These are phyloP conservation scores for Sarcophaga variegata DNA, from an alignment of 2,888 invertebrate species.

Conservation along the genomic window DNA sequence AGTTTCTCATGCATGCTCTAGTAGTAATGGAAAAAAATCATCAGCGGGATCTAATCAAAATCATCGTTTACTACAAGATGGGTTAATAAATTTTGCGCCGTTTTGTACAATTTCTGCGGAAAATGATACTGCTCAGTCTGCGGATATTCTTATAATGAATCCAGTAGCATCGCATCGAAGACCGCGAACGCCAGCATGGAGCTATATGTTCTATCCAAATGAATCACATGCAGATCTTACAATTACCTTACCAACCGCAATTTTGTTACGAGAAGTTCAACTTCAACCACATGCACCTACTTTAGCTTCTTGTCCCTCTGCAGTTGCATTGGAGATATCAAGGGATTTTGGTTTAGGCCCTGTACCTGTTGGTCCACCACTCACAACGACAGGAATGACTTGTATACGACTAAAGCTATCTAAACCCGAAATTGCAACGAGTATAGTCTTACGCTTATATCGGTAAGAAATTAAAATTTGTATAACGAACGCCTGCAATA, in stretches of 20 bases:
- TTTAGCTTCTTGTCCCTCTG: constrained; percentile 93
- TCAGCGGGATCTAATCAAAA: constrained; percentile 81
- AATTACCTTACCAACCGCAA: constrained; percentile 93
- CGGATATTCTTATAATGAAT: constrained; percentile 93
- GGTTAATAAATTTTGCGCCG: constrained; percentile 94
- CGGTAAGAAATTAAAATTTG: constrained; percentile 73
- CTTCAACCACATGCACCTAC: constrained; percentile 93
- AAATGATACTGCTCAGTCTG: constrained; percentile 93
- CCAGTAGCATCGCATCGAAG: constrained; percentile 90
- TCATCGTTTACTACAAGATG: constrained; percentile 87
- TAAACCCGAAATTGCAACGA: constrained; percentile 92
- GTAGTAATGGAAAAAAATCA: constrained; percentile 77
- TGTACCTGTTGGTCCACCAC: constrained; percentile 92
- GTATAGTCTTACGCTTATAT: constrained; percentile 86
- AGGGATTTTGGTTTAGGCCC: constrained; percentile 90
- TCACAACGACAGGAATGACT: constrained; percentile 93
- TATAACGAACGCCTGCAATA: not conserved
- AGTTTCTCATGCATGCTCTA: constrained; percentile 79
- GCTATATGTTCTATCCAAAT: constrained; percentile 95
- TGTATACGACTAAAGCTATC: constrained; percentile 92
- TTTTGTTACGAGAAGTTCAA: constrained; percentile 93
- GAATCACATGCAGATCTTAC: constrained; percentile 95
- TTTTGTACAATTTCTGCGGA: constrained; percentile 90
- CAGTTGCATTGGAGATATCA: constrained; percentile 92
- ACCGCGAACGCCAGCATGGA: constrained; percentile 96